These are phyloP conservation scores for Monodelphis domestica DNA, from an alignment of 2,797 vertebrate genomes.

Conservation along the genomic window DNA sequence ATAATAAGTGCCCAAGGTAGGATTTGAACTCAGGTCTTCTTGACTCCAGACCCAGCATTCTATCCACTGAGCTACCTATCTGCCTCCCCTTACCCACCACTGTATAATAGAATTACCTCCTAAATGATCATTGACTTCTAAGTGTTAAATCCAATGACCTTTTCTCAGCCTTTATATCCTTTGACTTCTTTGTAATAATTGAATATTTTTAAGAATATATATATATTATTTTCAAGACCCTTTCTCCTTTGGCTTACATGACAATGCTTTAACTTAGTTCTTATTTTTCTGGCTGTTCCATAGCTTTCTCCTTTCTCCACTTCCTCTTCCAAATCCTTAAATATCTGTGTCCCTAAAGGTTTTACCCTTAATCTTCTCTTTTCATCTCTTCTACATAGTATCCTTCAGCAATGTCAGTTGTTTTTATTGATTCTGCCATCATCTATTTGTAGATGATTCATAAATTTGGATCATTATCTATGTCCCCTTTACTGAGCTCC, in stretches of 20 bases:
- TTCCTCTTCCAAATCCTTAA: neutral
- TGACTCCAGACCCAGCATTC: neutral
- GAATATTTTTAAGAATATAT: no score
- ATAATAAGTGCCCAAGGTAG: no score
- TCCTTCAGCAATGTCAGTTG: neutral
- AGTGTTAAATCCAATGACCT: neutral
- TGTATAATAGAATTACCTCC: neutral
- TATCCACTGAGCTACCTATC: rapidly evolving
- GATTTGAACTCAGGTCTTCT: neutral
- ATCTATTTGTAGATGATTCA: neutral
- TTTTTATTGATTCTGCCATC: neutral
- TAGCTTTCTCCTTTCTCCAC: neutral
- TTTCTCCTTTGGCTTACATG: neutral
- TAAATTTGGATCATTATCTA: neutral
- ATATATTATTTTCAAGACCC: no score
- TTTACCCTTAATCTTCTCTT: neutral
- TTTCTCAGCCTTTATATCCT: neutral
- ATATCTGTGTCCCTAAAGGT: neutral
- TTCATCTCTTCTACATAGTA: neutral
- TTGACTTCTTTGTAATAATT: no score
- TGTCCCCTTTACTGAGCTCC: neutral
- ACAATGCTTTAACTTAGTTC: neutral
- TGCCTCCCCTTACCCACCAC: rapidly evolving
- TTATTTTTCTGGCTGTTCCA: neutral
- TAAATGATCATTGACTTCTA: neutral